Conservation (phyloP, 2,113 vertebrate species). For the Heterocephalus glaber region DNA sequence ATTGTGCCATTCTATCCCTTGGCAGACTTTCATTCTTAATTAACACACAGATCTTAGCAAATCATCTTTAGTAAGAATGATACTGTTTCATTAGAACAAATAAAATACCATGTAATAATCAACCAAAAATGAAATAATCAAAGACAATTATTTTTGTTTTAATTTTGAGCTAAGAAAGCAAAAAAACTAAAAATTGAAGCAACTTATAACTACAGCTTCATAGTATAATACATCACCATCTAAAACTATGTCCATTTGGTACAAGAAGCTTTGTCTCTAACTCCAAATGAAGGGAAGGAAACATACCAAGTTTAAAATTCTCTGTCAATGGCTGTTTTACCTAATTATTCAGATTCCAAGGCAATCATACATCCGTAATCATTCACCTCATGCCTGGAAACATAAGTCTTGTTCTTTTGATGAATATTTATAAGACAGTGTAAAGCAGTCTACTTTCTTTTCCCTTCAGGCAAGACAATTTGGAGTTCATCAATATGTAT, state of each 20-base stretch:
- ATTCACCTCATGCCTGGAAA: constrained; percentile 92
- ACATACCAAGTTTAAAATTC: constrained; percentile 87
- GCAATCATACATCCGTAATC: constrained; percentile 91
- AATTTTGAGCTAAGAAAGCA: constrained; percentile 81
- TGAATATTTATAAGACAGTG: constrained; percentile 97
- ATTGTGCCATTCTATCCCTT: not conserved
- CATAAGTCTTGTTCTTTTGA: constrained; percentile 91
- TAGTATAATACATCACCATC: constrained; percentile 79
- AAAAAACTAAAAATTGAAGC: constrained; percentile 77
- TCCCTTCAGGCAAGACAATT: constrained; percentile 96
- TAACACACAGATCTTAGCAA: constrained; percentile 59
- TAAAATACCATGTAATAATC: constrained; percentile 46
- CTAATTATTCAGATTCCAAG: constrained; percentile 91
- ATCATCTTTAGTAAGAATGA: constrained; percentile 35
- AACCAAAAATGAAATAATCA: constrained; percentile 50
- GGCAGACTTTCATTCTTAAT: constrained; percentile 55
- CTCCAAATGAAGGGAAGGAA: constrained; percentile 82
- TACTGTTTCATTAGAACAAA: constrained; percentile 40
- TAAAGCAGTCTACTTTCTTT: constrained; percentile 93
- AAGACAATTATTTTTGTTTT: constrained; percentile 65
- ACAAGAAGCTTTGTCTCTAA: constrained; percentile 78
- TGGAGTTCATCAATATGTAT: constrained; percentile 99
- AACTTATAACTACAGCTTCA: constrained; percentile 76
- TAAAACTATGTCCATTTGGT: constrained; percentile 78
- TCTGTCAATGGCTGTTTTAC: constrained; percentile 87